Percentiles rank a stretch among this genome's conserved stretches.
Conservation (phyloP, 2,888 invertebrate genomes). For the Leptopterna dolabrata region DNA sequence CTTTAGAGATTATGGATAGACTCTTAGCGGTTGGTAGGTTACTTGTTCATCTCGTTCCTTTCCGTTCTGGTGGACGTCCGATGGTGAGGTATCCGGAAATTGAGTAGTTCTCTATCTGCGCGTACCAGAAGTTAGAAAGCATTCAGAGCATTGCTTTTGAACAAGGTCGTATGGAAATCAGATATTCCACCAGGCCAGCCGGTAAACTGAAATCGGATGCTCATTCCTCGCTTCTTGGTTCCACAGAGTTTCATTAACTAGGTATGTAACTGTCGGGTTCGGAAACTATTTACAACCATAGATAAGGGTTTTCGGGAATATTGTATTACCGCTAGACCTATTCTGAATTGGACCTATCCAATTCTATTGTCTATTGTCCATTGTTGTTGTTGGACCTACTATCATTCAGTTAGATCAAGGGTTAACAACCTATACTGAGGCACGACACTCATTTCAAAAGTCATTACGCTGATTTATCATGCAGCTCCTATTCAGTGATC, state of each 20-base stretch:
- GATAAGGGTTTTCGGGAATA: no score
- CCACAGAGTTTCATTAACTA: background rate
- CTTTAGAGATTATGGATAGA: background rate
- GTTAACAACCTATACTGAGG: no score
- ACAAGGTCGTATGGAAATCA: conserved; percentile 4
- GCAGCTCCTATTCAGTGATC: no score
- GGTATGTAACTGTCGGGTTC: background rate
- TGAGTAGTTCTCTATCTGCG: background rate
- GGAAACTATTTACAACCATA: background rate
- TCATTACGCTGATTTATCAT: no score
- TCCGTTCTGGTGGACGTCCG: background rate
- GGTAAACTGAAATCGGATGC: background rate
- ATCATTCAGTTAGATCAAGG: no score
- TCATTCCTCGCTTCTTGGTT: background rate
- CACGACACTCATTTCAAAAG: no score
- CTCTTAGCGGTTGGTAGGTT: background rate
- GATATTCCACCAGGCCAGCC: background rate
- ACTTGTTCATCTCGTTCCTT: background rate
- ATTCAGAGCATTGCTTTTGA: background rate
- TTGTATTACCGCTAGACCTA: no score
- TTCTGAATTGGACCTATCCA: no score
- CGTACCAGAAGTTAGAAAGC: conserved; percentile 8
- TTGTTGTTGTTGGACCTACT: no score
- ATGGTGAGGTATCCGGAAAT: conserved; percentile 11
- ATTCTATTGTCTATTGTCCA: no score